A percentile compares a stretch with the other conserved stretches of the same genome.
Conservation (phyloP, 2,888 invertebrate species). For the Drosophila stalkeri region DNA sequence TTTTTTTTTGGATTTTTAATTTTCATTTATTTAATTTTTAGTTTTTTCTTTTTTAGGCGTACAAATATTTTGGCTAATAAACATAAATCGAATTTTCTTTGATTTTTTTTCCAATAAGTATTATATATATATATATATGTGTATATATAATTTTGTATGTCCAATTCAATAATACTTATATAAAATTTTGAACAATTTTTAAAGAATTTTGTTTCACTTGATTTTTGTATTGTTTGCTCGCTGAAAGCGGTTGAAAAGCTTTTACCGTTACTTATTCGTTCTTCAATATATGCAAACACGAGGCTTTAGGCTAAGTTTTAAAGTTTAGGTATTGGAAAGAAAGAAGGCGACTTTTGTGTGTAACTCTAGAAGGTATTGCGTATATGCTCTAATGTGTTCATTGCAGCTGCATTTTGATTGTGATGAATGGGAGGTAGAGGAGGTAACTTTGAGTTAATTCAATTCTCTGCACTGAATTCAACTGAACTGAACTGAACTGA, state of each 20-base stretch:
- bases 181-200: conserved; percentile 63
- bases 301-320: conserved; percentile 47
- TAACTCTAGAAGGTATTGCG: conserved; percentile 30
- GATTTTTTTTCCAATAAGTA: conserved; percentile 27
- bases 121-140: conserved; percentile 11
- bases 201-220: conserved; percentile 25
- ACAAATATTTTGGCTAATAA: conserved; percentile 73
- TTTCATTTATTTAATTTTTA: conserved; percentile 50
- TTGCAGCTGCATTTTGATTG: conserved; percentile 32
- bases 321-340: conserved; percentile 26
- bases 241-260: conserved; percentile 60
- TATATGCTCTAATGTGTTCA: conserved; percentile 23
- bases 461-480: conserved; percentile 17
- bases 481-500: conserved; percentile 32
- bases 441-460: conserved; percentile 7
- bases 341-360: conserved; percentile 52
- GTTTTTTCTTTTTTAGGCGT: conserved; percentile 41
- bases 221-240: conserved; percentile 36
- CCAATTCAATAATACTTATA: conserved; percentile 70
- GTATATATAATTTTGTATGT: conserved; percentile 12
- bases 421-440: conserved; percentile 15
- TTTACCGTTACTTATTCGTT: conserved; percentile 41
- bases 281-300: conserved; percentile 38
- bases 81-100: conserved; percentile 56
- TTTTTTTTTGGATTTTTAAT: conserved; percentile 44